Conservation (phyloP, 2,888 invertebrate genomes). For the Cheilosia scutellata region DNA sequence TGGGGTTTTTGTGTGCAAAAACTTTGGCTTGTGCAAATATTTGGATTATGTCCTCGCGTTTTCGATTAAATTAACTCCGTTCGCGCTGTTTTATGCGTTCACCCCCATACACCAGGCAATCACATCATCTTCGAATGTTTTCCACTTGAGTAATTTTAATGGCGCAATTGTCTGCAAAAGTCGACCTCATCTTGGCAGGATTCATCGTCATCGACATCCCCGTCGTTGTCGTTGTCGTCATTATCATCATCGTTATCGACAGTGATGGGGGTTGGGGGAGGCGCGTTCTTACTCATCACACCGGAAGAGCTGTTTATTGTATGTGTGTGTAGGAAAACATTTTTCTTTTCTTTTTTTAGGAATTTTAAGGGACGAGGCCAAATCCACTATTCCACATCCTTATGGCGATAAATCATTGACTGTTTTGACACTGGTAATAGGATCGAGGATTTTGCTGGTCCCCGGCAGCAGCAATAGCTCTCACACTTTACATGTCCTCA, state of each 20-base stretch:
- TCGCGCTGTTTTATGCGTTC: constrained; percentile 20
- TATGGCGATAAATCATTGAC: constrained; percentile 71
- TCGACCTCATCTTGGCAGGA: constrained; percentile 67
- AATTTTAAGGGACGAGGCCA: background rate
- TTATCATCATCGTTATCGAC: constrained; percentile 56
- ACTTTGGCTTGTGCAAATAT: constrained; percentile 74
- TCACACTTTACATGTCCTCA: constrained; percentile 57
- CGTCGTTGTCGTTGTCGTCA: constrained; percentile 34
- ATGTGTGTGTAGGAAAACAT: constrained; percentile 20
- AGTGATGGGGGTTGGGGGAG: constrained; percentile 6
- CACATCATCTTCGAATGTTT: constrained; percentile 68
- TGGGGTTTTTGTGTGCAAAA: constrained; percentile 55
- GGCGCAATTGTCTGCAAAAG: constrained; percentile 74
- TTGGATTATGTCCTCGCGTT: constrained; percentile 74
- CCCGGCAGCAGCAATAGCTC: constrained; percentile 11
- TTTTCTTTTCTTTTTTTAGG: constrained; percentile 1
- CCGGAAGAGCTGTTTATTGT: constrained; percentile 34
- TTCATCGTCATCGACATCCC: constrained; percentile 44
- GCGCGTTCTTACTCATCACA: constrained; percentile 38
- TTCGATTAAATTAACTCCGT: constrained; percentile 74
- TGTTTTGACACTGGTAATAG: constrained; percentile 74
- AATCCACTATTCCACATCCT: constrained; percentile 19
- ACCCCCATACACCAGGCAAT: constrained; percentile 42
- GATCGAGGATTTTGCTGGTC: constrained; percentile 63
- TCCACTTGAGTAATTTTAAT: constrained; percentile 73